Conservation (phyloP, 2,113 vertebrate species). For the Tetrao urogallus region DNA sequence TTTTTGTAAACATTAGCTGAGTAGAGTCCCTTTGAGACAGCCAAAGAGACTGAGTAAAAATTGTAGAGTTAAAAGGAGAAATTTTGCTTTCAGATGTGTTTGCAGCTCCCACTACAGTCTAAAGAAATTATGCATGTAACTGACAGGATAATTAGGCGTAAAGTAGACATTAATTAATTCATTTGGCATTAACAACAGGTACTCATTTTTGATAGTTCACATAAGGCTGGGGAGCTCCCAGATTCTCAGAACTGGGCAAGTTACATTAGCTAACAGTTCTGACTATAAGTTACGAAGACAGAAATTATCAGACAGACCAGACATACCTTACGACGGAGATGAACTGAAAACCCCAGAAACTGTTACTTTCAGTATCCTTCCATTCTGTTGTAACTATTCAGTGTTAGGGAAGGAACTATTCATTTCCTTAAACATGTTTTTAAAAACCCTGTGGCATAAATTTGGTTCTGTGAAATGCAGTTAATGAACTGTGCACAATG, state of each 20-base stretch:
- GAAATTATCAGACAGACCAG: neutral
- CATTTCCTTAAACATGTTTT: neutral
- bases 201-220: neutral
- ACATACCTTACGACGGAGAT: rapidly evolving
- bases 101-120: neutral
- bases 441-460: neutral
- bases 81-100: too few species aligned
- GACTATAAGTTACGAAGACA: neutral
- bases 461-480: constrained; percentile 27
- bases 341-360: neutral
- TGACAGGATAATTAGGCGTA: neutral
- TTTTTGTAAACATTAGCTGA: neutral
- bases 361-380: neutral
- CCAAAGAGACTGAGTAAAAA: neutral
- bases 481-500: constrained; percentile 54
- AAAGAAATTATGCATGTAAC: neutral
- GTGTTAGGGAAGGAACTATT: neutral
- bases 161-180: neutral
- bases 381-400: neutral
- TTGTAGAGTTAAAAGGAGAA: neutral
- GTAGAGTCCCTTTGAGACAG: neutral
- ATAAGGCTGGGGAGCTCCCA: neutral
- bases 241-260: neutral
- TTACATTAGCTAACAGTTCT: neutral
- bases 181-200: neutral